phyloP scores from a whole-genome alignment of 1,140 invertebrate species.

The Pseudomyrmex flavicornis region DNA sequence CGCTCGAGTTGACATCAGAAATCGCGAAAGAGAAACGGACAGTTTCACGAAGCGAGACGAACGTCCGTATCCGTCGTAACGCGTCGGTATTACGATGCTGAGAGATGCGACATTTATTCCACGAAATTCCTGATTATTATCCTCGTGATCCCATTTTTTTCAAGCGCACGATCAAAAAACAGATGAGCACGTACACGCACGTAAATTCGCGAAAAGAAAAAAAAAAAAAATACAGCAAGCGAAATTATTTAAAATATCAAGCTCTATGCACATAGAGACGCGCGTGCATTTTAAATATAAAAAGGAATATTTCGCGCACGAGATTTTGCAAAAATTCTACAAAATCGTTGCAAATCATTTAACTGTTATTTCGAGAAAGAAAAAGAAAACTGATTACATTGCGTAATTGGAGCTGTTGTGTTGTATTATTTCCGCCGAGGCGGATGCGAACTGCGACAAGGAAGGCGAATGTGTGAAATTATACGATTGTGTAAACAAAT shows the following conservation, averaged over 20 bases:
- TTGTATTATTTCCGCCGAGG: not conserved
- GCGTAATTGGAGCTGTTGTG: constrained; percentile 21
- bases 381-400: not conserved
- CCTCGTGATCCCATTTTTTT: constrained; percentile 11
- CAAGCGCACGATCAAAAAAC: not conserved
- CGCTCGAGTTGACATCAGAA: constrained; percentile 30
- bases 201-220: not conserved
- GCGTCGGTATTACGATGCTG: constrained; percentile 23
- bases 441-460: not conserved
- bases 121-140: constrained; percentile 40
- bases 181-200: not conserved
- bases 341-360: not conserved
- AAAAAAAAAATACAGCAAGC: not conserved
- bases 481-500: constrained; percentile 41
- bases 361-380: not conserved
- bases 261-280: not conserved
- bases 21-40: constrained; percentile 42
- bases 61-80: constrained; percentile 7
- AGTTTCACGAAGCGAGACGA: constrained; percentile 8
- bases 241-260: constrained; percentile 3
- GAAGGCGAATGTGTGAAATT: constrained; percentile 27
- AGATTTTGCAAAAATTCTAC: no score
- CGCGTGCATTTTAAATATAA: no score
- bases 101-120: constrained; percentile 38
- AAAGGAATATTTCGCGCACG: no score